phyloP scores from a whole-genome alignment of 2,113 vertebrate species.

The Lontra canadensis region DNA sequence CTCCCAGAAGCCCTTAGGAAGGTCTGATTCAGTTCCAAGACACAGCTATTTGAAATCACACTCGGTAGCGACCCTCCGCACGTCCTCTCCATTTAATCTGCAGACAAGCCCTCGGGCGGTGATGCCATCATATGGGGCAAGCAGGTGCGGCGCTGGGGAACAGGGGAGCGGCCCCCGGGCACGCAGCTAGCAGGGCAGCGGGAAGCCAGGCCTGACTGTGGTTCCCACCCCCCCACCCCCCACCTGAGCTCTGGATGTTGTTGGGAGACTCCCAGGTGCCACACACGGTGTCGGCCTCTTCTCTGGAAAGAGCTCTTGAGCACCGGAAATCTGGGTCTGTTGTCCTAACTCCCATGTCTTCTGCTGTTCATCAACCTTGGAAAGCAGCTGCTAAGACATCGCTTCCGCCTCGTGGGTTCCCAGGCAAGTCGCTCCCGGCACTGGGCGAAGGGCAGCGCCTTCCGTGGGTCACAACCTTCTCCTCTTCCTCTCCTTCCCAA shows the following conservation, averaged over 20 bases:
- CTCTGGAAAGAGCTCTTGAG: slow-evolving; percentile 25
- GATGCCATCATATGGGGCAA: fast-evolving
- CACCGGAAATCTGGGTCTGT: slow-evolving; percentile 82
- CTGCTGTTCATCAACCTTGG: slow-evolving; percentile 81
- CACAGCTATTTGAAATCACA: background rate
- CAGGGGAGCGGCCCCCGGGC: background rate
- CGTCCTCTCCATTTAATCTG: background rate
- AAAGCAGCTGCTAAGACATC: slow-evolving; percentile 78
- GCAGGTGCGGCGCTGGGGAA: background rate
- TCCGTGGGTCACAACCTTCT: slow-evolving; percentile 55
- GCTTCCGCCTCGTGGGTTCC: slow-evolving; percentile 82
- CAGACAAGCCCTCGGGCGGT: background rate
- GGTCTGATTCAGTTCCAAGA: background rate
- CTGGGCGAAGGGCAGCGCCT: slow-evolving; percentile 47
- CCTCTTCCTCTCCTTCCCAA: slow-evolving; percentile 78
- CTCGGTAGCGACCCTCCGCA: too few species aligned
- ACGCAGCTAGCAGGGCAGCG: background rate
- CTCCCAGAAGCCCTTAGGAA: background rate
- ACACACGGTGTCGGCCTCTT: fast-evolving
- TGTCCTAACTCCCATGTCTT: slow-evolving; percentile 78
- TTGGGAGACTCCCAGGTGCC: background rate
- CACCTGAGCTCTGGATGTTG: fast-evolving
- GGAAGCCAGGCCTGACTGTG: fast-evolving
- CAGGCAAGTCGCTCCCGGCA: slow-evolving; percentile 81
- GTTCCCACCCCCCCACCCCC: fast-evolving